These are phyloP conservation scores for Limonius californicus DNA, from an alignment of 1,140 invertebrate genomes.

Conservation along the genomic window DNA sequence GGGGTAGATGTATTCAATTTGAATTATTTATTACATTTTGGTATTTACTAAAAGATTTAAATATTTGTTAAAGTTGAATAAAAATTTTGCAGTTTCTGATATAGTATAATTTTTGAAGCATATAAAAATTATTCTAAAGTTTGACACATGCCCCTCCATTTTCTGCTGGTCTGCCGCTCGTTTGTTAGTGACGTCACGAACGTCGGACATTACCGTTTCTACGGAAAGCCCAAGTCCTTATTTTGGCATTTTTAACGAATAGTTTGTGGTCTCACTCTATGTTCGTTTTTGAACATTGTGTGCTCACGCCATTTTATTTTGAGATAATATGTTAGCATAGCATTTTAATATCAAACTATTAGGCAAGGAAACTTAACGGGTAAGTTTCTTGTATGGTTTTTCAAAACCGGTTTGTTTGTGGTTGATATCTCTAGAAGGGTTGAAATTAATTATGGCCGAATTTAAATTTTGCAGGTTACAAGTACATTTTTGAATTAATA, in stretches of 20 bases:
- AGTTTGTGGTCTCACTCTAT: neutral
- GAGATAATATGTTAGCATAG: too few relatives aligned
- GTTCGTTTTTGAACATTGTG: neutral
- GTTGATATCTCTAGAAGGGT: too few relatives aligned
- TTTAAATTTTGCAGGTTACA: neutral
- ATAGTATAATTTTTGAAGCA: neutral
- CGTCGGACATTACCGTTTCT: neutral
- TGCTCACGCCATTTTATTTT: neutral
- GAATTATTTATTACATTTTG: neutral
- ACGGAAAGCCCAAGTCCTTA: neutral
- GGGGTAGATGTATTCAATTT: neutral
- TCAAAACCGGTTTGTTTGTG: neutral
- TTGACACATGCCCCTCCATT: neutral
- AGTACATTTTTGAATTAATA: constrained; percentile 12
- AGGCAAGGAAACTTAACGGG: neutral
- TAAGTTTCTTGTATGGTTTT: neutral
- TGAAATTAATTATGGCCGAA: too few relatives aligned
- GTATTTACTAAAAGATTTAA: too few relatives aligned
- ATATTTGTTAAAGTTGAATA: too few relatives aligned
- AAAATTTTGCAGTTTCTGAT: neutral
- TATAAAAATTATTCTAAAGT: neutral
- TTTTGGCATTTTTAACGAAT: neutral
- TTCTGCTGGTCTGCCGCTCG: neutral
- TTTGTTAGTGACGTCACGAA: neutral
- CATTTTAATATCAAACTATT: too few relatives aligned